phyloP scores from a whole-genome alignment of 2,888 invertebrate species.

The Willowsia nigromaculata region DNA sequence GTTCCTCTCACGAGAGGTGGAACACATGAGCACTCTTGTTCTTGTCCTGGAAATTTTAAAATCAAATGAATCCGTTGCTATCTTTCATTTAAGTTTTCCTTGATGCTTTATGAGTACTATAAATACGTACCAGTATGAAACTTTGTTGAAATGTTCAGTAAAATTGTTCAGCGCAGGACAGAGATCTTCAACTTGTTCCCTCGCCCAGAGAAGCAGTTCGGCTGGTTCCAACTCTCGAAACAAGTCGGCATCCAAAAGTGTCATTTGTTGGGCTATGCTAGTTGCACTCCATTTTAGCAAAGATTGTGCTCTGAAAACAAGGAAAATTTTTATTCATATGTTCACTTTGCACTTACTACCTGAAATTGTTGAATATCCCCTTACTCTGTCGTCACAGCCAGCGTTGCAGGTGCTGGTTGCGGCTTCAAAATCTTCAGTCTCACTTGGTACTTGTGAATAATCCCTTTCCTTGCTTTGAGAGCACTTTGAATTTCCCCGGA shows the following conservation, averaged over 20 bases:
- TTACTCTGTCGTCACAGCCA: slow-evolving; percentile 83
- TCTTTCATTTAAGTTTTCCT: background rate
- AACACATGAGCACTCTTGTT: slow-evolving; percentile 93
- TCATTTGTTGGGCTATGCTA: slow-evolving; percentile 99
- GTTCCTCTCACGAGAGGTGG: slow-evolving; percentile 96
- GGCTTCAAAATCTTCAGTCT: slow-evolving; percentile 83
- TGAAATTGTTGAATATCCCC: slow-evolving; percentile 4
- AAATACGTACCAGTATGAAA: slow-evolving; percentile 97
- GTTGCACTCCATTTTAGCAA: slow-evolving; percentile 95
- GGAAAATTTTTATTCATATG: too few relatives aligned
- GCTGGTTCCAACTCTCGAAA: slow-evolving; percentile 98
- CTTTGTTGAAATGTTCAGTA: slow-evolving; percentile 99
- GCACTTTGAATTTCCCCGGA: slow-evolving; percentile 96
- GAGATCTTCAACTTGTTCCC: slow-evolving; percentile 97
- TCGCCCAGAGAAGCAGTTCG: slow-evolving; percentile 96
- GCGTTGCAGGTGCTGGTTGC: slow-evolving; percentile 81
- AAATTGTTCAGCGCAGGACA: slow-evolving; percentile 98
- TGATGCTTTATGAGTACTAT: too few relatives aligned
- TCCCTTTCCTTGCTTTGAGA: slow-evolving; percentile 92
- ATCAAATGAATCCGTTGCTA: background rate
- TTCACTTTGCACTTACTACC: background rate
- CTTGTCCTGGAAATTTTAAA: slow-evolving; percentile 86
- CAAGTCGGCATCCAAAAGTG: slow-evolving; percentile 94
- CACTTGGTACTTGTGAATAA: slow-evolving; percentile 89
- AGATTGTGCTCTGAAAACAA: slow-evolving; percentile 83